Percentiles rank a stretch among this genome's conserved stretches.
phyloP scores from a whole-genome alignment of 1,140 invertebrate species.

The Orius laevigatus region DNA sequence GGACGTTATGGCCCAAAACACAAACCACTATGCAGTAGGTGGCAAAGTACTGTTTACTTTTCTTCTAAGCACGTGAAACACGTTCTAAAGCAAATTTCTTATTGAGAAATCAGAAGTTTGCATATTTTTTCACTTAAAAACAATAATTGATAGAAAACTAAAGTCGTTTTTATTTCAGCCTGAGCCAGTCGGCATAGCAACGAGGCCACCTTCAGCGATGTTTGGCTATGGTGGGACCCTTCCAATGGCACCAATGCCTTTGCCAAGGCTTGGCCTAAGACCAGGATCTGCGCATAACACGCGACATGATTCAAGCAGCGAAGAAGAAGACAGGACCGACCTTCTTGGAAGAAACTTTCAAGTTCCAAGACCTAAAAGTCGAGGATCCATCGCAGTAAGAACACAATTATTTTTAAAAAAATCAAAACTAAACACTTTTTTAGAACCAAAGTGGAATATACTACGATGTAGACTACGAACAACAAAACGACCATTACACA shows the following conservation, averaged over 20 bases:
- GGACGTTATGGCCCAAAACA: conserved; percentile 54
- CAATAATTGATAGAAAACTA: too few species aligned
- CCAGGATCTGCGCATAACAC: conserved; percentile 24
- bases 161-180: conserved; percentile 35
- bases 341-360: conserved; percentile 46
- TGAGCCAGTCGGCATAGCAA: conserved; percentile 43
- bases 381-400: conserved; percentile 49
- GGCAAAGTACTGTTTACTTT: neutral
- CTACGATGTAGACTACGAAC: conserved; percentile 72
- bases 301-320: conserved; percentile 42
- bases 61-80: too few species aligned
- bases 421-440: conserved; percentile 17
- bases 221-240: conserved; percentile 46
- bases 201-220: conserved; percentile 64
- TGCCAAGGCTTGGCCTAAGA: conserved; percentile 37
- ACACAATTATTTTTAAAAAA: conserved; percentile 3
- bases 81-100: too few species aligned
- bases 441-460: conserved; percentile 75
- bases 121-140: too few species aligned
- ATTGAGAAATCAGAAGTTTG: too few species aligned
- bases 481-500: conserved; percentile 39
- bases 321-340: conserved; percentile 54
- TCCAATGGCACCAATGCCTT: conserved; percentile 42
- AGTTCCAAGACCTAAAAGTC: conserved; percentile 62
- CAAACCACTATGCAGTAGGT: conserved; percentile 65